Percentiles rank a stretch among this genome's conserved stretches.
phyloP scores from a whole-genome alignment of 2,888 invertebrate species.

The Erpobdella octoculata region DNA sequence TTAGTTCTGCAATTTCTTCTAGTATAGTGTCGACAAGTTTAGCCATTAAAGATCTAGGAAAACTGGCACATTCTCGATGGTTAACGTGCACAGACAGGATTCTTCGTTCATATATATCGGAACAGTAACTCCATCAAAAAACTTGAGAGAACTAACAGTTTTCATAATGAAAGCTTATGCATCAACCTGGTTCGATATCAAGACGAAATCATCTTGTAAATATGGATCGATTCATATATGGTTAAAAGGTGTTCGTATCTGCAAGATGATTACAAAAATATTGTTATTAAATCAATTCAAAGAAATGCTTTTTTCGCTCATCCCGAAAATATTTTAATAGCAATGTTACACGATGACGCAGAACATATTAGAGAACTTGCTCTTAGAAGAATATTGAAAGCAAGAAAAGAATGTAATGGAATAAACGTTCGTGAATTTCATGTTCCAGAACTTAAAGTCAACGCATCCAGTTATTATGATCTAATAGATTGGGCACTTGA shows the following conservation, averaged over 20 bases:
- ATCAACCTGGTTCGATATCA: slow-evolving; percentile 1
- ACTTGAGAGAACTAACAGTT: background rate
- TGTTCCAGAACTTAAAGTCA: too few species aligned
- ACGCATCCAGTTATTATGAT: too few species aligned
- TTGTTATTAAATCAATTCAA: too few species aligned
- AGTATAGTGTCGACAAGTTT: background rate
- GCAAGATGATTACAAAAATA: too few species aligned
- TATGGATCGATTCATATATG: background rate
- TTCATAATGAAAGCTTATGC: background rate
- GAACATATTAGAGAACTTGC: too few species aligned
- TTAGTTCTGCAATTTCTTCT: background rate
- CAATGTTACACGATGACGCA: too few species aligned
- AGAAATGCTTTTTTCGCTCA: too few species aligned
- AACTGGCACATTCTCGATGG: slow-evolving; percentile 2
- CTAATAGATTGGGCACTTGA: too few species aligned
- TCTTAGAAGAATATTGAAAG: too few species aligned
- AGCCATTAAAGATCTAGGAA: slow-evolving; percentile 1
- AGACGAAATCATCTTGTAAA: slow-evolving; percentile 1
- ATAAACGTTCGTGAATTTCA: too few species aligned
- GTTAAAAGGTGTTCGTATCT: slow-evolving; percentile 1
- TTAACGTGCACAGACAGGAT: background rate
- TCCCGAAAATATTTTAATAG: too few species aligned
- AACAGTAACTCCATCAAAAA: background rate
- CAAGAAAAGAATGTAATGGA: too few species aligned
- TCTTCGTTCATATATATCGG: background rate